Evolutionary conservation across 2,113 vertebrate species (phyloP).

Genomic region (Cochlearius cochlearius): DNA sequence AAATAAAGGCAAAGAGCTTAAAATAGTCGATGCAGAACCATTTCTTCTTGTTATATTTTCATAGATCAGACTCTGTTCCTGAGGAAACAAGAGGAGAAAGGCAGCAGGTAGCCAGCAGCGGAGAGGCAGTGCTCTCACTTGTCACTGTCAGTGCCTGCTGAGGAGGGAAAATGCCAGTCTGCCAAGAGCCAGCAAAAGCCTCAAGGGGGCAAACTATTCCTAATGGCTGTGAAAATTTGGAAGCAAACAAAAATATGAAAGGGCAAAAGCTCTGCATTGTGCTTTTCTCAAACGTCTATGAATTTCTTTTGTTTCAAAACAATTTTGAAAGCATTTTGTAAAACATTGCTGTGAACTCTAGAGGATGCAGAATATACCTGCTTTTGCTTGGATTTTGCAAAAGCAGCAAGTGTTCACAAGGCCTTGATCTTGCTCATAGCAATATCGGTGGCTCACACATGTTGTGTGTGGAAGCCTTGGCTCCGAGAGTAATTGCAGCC

Average conservation of each 20-base stretch:
- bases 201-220: slow-evolving; percentile 21
- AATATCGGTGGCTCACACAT: not conserved
- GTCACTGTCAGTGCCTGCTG: slow-evolving; percentile 45
- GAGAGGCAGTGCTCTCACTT: slow-evolving; percentile 20
- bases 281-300: not conserved
- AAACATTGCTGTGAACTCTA: not conserved
- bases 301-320: not conserved
- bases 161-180: not conserved
- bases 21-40: slow-evolving; percentile 32
- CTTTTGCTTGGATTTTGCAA: not conserved
- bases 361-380: not conserved
- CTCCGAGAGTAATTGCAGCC: not conserved
- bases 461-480: not conserved
- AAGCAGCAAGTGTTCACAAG: not conserved
- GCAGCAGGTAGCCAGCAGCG: slow-evolving; percentile 24
- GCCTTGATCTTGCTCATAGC: not conserved
- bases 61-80: not conserved
- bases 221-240: not conserved
- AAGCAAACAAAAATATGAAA: not conserved
- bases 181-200: slow-evolving; percentile 17
- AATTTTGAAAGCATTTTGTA: not conserved
- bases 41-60: not conserved
- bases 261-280: not conserved
- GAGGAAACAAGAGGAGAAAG: slow-evolving; percentile 32
- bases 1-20: not conserved